Conservation (phyloP, 2,113 vertebrate genomes). For the Macquaria ambigua region DNA sequence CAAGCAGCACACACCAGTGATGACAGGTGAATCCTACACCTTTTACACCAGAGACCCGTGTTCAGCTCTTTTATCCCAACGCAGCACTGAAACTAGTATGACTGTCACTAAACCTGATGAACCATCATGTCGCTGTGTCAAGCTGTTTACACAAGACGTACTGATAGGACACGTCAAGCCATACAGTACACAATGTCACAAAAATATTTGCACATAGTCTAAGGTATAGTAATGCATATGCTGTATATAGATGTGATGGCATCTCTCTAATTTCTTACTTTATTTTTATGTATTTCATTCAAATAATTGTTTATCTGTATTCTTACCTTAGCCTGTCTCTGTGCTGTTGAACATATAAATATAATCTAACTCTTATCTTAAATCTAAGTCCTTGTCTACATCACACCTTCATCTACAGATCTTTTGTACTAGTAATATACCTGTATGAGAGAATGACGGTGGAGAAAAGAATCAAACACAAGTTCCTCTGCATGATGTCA, state of each 20-base stretch:
- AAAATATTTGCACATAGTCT: not conserved
- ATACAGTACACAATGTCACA: not conserved
- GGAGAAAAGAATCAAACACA: too few relatives aligned
- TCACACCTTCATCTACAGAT: not conserved
- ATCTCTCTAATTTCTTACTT: not conserved
- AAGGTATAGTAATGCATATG: too few relatives aligned
- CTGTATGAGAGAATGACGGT: not conserved
- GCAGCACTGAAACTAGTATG: not conserved
- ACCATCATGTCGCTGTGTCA: not conserved
- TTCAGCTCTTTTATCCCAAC: not conserved
- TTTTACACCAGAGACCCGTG: not conserved
- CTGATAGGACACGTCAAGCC: not conserved
- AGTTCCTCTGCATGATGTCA: not conserved
- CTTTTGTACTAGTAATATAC: not conserved
- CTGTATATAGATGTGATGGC: too few relatives aligned
- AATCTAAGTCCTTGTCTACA: not conserved
- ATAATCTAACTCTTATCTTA: not conserved
- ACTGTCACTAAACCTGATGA: not conserved
- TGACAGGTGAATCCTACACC: not conserved
- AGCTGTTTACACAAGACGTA: not conserved
- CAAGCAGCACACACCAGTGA: not conserved
- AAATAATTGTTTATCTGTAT: not conserved
- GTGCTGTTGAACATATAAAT: not conserved
- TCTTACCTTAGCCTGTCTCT: not conserved
- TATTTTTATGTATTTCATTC: not conserved